phyloP scores from a whole-genome alignment of 2,113 vertebrate genomes.

The Suricata suricatta region DNA sequence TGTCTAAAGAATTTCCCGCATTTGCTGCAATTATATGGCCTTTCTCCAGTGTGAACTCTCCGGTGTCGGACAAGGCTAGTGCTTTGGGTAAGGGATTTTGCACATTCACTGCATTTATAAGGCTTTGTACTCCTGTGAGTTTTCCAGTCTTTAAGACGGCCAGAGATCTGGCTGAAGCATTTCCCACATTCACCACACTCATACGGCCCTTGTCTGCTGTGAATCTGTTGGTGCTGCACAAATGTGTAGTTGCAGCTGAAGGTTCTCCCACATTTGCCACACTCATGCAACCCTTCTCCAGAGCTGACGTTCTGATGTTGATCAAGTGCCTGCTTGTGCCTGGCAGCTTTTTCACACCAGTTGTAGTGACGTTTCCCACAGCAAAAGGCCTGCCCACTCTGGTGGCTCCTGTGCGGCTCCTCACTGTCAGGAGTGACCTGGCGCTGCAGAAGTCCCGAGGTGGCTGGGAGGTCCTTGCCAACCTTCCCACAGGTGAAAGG shows the following conservation, averaged over 20 bases:
- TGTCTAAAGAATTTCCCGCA: conserved; percentile 68
- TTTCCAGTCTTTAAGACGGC: neutral
- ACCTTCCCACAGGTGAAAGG: neutral
- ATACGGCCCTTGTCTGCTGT: neutral
- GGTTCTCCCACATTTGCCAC: neutral
- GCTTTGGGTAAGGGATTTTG: conserved; percentile 63
- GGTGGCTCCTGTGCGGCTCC: neutral
- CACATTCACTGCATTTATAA: conserved; percentile 57
- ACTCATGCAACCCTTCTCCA: neutral
- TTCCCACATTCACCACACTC: neutral
- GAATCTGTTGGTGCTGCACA: neutral
- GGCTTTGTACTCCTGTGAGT: neutral
- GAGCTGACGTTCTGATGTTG: neutral
- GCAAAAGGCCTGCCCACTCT: neutral
- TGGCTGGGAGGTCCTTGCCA: neutral
- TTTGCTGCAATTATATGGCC: conserved; percentile 49
- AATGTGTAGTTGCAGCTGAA: neutral
- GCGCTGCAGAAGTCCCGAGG: neutral
- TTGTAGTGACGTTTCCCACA: neutral
- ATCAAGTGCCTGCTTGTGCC: neutral
- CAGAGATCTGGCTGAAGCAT: neutral
- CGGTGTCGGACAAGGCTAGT: conserved; percentile 12
- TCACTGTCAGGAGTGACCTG: neutral
- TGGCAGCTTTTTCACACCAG: neutral
- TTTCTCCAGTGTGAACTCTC: conserved; percentile 68